These are phyloP conservation scores for Isurus oxyrinchus DNA, from an alignment of 2,113 vertebrate genomes.

Conservation along the genomic window DNA sequence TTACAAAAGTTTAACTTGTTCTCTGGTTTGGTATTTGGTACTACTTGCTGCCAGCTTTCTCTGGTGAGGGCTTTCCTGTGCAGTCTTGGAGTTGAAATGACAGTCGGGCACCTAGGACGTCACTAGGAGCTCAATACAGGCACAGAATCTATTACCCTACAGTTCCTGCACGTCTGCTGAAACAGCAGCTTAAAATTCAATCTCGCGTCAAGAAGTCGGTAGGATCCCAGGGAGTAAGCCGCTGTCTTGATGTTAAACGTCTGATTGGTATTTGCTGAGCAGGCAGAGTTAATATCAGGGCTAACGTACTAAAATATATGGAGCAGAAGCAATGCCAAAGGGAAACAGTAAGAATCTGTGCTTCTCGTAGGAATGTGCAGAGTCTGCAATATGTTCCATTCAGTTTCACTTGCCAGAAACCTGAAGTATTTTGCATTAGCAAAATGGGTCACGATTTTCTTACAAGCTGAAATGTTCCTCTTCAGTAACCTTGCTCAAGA, in stretches of 20 bases:
- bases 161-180: background rate
- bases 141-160: background rate
- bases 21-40: background rate
- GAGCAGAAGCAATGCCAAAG: background rate
- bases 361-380: background rate
- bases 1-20: background rate
- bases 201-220: too few relatives aligned
- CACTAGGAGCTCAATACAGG: background rate
- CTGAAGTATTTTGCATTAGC: background rate
- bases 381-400: background rate
- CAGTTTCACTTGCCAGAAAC: background rate
- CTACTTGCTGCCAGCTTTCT: background rate
- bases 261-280: background rate
- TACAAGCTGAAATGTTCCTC: background rate
- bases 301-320: background rate
- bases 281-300: background rate
- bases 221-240: background rate
- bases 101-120: background rate
- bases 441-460: background rate
- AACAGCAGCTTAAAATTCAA: background rate
- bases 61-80: background rate
- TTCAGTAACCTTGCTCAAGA: background rate
- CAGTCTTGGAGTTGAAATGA: background rate
- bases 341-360: background rate
- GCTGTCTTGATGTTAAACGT: background rate